Base-by-base conservation (phyloP, 2,888 invertebrate species). In the Antitype chi region DNA sequence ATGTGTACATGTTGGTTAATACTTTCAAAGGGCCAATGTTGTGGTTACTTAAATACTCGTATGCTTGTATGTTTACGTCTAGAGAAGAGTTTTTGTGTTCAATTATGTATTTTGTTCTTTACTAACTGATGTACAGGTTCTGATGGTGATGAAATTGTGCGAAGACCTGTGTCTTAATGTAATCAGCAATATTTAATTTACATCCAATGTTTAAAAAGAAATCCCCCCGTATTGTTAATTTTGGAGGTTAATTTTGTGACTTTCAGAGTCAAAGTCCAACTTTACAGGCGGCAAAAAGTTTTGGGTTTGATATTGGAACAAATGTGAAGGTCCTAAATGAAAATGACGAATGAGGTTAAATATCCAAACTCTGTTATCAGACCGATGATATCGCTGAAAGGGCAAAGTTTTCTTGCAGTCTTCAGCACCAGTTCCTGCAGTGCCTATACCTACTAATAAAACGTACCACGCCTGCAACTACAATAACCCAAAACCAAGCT, bases 1-100 rank as follows among this genome's bases (percentile, higher is more conserved):
- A 63, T n/a, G n/a, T 80, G 73, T 11, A 15, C 13, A 9, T n/a
- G 20, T 52, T 62, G 20, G 13, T 53, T 28, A 47, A 38, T 70
- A 70, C 5, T 60, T 25, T 20, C 11, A 8, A 15, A 63, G 0
- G 7, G 23, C 11, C 25, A 53, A 32, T 32, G 6, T 32, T 32
- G 47, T 28, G 13, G 28, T n/a, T n/a, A 49, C 32, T 7, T 2
- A 25, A 32, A 32, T 4, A 32, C 32, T 32, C 32, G 32, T n/a
- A 20, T n/a, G 17, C 15, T 17, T 23, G 17, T 38, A n/a, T 38
- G n/a, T 6, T 28, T 25, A 38, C 25, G 25, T 20, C 9, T 70
- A 17, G 28, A 70, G 7, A 28, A 23, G 3, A 17, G 32, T 28
- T 32, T 52, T 17, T 53, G 23, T 8, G 28, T 49, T 1, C 23